A percentile compares a stretch with the other conserved stretches of the same genome.
Conservation (phyloP, 1,140 invertebrate genomes). For the Papilio xuthus region DNA sequence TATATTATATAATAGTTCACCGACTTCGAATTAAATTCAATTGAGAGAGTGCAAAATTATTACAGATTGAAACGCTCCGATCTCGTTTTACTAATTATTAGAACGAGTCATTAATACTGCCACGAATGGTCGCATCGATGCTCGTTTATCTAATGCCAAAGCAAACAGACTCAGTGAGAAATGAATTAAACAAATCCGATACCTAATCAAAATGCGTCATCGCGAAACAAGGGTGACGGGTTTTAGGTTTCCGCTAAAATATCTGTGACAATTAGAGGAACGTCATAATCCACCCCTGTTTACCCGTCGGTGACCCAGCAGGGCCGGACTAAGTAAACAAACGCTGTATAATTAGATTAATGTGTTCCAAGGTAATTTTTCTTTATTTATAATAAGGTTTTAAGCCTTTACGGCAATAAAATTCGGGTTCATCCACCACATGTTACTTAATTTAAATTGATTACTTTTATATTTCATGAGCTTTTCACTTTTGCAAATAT, state of each 20-base stretch:
- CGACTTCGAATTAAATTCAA: not conserved
- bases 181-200: conserved; percentile 39
- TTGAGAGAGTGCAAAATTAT: not conserved
- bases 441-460: not conserved
- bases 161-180: conserved; percentile 25
- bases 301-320: conserved; percentile 4
- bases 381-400: conserved; percentile 27
- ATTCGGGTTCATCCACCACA: not conserved
- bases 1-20: no score
- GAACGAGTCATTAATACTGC: not conserved
- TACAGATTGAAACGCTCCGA: not conserved
- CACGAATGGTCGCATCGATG: not conserved
- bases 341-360: conserved; percentile 35
- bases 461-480: not conserved
- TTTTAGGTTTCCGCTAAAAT: conserved; percentile 38
- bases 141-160: conserved; percentile 29
- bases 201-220: conserved; percentile 40
- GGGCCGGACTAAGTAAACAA: conserved; percentile 35
- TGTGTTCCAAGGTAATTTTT: conserved; percentile 36
- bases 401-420: conserved; percentile 27
- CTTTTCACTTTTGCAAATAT: not conserved
- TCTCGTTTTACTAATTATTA: not conserved
- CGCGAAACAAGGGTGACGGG: conserved; percentile 34
- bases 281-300: conserved; percentile 42
- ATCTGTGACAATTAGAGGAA: conserved; percentile 40